Evolutionary conservation across 2,888 invertebrate species (phyloP).

Genomic region (Sthenelais limicola): DNA sequence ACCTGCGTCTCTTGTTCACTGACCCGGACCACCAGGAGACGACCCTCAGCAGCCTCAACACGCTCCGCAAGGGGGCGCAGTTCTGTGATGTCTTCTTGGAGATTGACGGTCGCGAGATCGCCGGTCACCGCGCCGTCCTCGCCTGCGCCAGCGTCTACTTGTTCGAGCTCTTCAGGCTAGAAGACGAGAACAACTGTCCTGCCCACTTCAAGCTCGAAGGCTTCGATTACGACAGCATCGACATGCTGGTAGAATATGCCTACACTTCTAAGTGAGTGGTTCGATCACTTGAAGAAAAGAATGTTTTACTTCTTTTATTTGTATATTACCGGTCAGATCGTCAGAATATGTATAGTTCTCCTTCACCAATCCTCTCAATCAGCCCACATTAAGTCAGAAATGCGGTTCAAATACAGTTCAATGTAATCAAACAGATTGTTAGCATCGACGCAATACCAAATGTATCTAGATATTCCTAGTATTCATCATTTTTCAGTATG

Average conservation of each 20-base stretch:
- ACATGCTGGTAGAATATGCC: constrained; percentile 85
- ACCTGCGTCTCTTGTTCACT: constrained; percentile 56
- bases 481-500: too few relatives aligned
- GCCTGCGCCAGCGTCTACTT: constrained; percentile 85
- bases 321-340: too few relatives aligned
- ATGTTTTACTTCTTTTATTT: too few relatives aligned
- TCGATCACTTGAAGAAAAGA: too few relatives aligned
- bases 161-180: constrained; percentile 80
- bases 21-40: constrained; percentile 60
- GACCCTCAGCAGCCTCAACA: constrained; percentile 81
- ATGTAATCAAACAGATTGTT: too few relatives aligned
- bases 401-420: too few relatives aligned
- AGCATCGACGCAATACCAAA: too few relatives aligned
- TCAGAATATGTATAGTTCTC: too few relatives aligned
- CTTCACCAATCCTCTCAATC: too few relatives aligned
- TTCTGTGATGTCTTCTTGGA: constrained; percentile 90
- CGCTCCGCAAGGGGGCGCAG: constrained; percentile 86
- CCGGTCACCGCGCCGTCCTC: constrained; percentile 85
- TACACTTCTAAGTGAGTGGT: constrained; percentile 81
- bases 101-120: constrained; percentile 82
- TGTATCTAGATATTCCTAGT: too few relatives aligned
- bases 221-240: constrained; percentile 80
- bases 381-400: neutral
- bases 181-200: constrained; percentile 69
- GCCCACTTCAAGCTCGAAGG: constrained; percentile 77